Evolutionary conservation across 2,113 vertebrate genomes (phyloP), one percentile per base, ranked within the genome.

Genomic region (Paradisaea rubra): DNA sequence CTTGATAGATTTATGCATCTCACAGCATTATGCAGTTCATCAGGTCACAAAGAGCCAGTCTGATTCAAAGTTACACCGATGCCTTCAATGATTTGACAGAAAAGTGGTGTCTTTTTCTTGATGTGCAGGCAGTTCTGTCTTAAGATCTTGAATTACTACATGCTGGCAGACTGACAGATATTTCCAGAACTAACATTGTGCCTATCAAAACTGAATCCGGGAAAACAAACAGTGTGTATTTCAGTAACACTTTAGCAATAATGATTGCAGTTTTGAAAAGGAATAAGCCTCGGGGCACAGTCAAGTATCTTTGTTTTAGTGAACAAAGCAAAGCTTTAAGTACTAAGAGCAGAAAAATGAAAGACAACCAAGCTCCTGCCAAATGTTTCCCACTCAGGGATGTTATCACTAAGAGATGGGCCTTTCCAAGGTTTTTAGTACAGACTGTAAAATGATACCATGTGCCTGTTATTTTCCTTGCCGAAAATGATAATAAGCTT

Each of bases 271-370:
- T 68, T 71, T 76, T 73, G 60, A 94, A 95, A 92, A 64, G 24
- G 33, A 91, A 13, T 72, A 72, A 72, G 50, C 81, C 66, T 88
- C 16, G 5, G 28, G 45, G 60, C 19, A 8, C 39, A 60, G 50
- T 37, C 33, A 60, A 92, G 33, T 68, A 15, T 39, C 77, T 81
- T 76, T 88, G 77, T 86, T 92, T 78, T 41, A 81, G 72, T 71
- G 64, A 95, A 78, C 39, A 96, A 88, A 93, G 28, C 35, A 85
- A 84, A 90, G 27, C 54, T 94, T 69, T 82, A 81, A 93, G 90
- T 72, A 70, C 52, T 42, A 93, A 70, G 39, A 72, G 72, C 28
- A 77, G 70, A 73, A 73, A 76, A 89, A 77, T 49, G 22, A 81
- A 88, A 83, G 79, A 78, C 64, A 74, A 18, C 22, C 28, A 19